Base-by-base conservation (phyloP, 2,797 vertebrate genomes). In the Oreochromis grahami region DNA sequence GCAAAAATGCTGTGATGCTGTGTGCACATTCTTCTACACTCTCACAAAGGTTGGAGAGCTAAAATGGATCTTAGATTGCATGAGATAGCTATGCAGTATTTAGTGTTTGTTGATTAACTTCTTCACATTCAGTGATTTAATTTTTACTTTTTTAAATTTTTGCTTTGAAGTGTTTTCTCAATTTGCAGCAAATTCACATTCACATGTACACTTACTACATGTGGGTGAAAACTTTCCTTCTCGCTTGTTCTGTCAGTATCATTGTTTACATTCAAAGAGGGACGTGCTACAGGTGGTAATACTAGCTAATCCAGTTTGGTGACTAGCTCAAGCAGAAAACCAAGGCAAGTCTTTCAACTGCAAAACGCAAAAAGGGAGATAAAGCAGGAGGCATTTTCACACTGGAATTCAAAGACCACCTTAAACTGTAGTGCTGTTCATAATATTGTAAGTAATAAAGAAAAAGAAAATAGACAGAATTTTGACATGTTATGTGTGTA, bases 291-390 rank as follows among this genome's bases (percentile, higher is more conserved):
- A 17, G 76, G 74, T 52, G 41, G 13, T 26, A 5, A 72, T 17
- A 80, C 79, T 11, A 1, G 87, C 11, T 41, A 45, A 84, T 89
- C 89, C 72, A 4, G 93, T 91, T 88, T 55, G 36, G 81, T 19
- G 3, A 19, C 78, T 53, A 45, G 7, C 26, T 74, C 4, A 7
- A 36, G 77, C n/a, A 14, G 15, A 83, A 36, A 78, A 82, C 24
- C 79, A 56, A 80, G 77, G 15, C 10, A 14, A 58, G 55, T 79
- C n/a, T 34, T 21, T 5, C 3, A 50, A 26, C 36, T 2, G 17
- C 4, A 58, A 55, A 65, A 79, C 52, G 5, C 29, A 7, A 26
- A 55, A 41, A 1, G 34, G 45, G 21, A 0, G 17, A 15, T 43
- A 34, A 50, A 78, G 48, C n/a, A 34, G 24, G 36, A 14, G 9